These are phyloP conservation scores for Caenorhabditis brenneri DNA, from an alignment of 1,140 invertebrate species.

Conservation along the genomic window DNA sequence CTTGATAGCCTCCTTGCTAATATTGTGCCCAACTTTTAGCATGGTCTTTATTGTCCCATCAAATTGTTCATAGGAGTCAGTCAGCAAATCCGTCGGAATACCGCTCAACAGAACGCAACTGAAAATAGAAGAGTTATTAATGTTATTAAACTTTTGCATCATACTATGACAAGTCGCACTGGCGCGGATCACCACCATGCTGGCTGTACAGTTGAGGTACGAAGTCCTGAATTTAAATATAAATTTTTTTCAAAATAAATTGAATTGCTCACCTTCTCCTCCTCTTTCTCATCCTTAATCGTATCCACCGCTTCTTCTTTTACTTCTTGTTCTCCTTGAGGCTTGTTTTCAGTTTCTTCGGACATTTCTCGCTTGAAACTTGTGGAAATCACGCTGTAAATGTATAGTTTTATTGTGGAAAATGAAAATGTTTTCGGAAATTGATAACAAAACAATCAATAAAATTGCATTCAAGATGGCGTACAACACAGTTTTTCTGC, in stretches of 20 bases:
- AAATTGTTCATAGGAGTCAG: not conserved
- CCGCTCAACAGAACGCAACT: not conserved
- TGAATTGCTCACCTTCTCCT: not conserved
- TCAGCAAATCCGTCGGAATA: not conserved
- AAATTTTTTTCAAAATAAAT: not conserved
- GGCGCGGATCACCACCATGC: not conserved
- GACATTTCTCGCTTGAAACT: not conserved
- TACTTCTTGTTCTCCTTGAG: not conserved
- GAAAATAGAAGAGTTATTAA: not conserved
- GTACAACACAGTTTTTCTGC: not conserved
- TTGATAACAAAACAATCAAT: not conserved
- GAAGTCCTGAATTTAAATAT: not conserved
- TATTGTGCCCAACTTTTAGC: not conserved
- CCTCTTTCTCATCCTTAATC: not conserved
- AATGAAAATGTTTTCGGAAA: not conserved
- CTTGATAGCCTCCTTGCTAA: not conserved
- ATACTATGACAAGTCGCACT: not conserved
- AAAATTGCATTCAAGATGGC: not conserved
- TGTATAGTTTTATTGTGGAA: not conserved
- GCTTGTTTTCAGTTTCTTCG: not conserved
- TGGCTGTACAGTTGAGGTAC: not conserved
- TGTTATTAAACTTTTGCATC: not conserved
- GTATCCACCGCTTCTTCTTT: not conserved
- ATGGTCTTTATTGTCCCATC: not conserved
- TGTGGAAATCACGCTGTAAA: not conserved